Evolutionary conservation across 2,113 vertebrate genomes (phyloP).

Genomic region (Dasyprocta punctata): DNA sequence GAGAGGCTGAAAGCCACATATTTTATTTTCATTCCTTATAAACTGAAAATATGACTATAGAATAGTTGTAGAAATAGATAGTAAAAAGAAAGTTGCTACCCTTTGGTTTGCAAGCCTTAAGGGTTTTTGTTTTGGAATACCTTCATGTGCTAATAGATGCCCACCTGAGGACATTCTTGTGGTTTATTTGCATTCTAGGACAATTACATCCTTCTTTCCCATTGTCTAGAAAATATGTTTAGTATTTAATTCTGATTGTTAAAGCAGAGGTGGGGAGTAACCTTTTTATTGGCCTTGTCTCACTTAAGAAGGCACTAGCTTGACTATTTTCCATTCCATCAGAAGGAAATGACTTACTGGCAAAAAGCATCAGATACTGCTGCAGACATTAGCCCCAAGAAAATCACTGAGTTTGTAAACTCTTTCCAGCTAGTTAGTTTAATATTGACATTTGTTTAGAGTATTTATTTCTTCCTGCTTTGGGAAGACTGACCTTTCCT

Average conservation of each 20-base stretch:
- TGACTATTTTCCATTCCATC: neutral
- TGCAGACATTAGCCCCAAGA: neutral
- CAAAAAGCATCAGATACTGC: neutral
- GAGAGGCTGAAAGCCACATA: neutral
- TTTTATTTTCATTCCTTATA: neutral
- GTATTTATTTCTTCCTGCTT: neutral
- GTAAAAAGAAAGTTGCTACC: neutral
- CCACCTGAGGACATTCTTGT: neutral
- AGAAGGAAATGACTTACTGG: neutral
- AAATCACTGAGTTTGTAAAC: neutral
- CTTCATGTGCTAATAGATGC: neutral
- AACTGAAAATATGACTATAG: neutral
- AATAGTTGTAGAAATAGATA: neutral
- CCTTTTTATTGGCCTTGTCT: neutral
- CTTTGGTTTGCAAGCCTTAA: conserved; percentile 12
- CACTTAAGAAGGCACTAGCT: neutral
- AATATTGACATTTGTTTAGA: neutral
- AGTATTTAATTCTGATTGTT: neutral
- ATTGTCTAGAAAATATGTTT: neutral
- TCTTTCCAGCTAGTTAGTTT: neutral
- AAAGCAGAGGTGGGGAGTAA: neutral
- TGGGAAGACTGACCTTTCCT: neutral
- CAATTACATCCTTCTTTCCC: neutral
- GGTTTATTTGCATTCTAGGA: neutral
- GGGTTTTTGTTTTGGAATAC: neutral